Conservation (phyloP, 2,797 vertebrate species). For the Myiotriccus ornatus region DNA sequence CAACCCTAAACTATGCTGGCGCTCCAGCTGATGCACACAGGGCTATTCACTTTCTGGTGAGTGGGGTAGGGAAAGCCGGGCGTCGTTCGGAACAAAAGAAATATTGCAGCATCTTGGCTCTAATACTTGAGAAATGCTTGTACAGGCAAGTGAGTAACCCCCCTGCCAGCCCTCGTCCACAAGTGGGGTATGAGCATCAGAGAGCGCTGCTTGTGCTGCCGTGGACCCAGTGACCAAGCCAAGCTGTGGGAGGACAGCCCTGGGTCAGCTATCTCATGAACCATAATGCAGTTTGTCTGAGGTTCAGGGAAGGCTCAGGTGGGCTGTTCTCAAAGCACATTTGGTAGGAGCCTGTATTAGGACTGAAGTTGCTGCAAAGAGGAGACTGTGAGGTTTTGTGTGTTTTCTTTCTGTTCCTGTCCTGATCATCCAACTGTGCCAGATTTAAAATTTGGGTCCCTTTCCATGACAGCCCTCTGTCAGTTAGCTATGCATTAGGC, state of each 20-base stretch:
- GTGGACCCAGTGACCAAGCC: accelerated
- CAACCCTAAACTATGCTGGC: not conserved
- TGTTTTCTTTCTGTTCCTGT: not conserved
- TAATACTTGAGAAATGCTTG: not conserved
- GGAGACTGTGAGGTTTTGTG: not conserved
- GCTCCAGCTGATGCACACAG: not conserved
- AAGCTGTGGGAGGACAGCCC: not conserved
- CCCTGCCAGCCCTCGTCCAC: accelerated
- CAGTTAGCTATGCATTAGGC: not conserved
- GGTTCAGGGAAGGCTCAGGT: not conserved
- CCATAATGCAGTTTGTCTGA: not conserved
- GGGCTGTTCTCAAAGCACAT: not conserved
- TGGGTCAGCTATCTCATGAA: not conserved
- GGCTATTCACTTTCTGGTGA: accelerated
- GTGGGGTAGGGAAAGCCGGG: not conserved
- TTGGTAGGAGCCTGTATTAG: not conserved
- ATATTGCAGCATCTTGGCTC: not conserved
- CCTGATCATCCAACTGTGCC: not conserved
- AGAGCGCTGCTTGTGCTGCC: not conserved
- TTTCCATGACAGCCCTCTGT: not conserved
- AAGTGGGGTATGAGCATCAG: not conserved
- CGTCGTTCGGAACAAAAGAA: not conserved
- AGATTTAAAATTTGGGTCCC: not conserved
- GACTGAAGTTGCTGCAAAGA: not conserved
- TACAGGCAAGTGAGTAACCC: not conserved